Base-by-base conservation (phyloP, 2,888 invertebrate genomes). In the Marasmarcha lunaedactyla region DNA sequence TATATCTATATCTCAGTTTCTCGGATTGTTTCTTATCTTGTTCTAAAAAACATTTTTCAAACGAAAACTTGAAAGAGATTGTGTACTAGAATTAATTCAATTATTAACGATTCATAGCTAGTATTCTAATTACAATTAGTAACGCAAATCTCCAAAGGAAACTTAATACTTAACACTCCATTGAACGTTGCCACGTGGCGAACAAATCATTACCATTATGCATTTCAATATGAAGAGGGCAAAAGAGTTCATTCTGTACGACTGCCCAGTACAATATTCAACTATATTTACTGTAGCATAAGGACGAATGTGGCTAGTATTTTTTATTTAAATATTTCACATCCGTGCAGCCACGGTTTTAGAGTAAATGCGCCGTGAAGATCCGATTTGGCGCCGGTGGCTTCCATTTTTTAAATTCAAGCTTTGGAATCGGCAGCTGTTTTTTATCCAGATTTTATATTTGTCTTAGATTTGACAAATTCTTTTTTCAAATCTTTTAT, bases 361-460 rank as follows among this genome's bases (percentile, higher is more conserved):
- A 42, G 47, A 57, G 48, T 57, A 62, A 71, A 72, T 66, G 59
- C 51, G 47, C 65, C 68, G 59, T 70, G 63, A 71, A 68, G 54
- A 52, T 49, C 54, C 52, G 57, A n/a, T 59, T 49, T 53, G 60
- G 61, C 61, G 63, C 58, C 62, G 52, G n/a, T 11, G 4, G 48
- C 53, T 52, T 48, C 44, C 51, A 46, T 50, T 49, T 54, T 52
- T 50, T 45, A 57, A 54, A 25, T n/a, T n/a, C n/a, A n/a, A n/a
- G n/a, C 20, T 20, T 7, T n/a, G n/a, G n/a, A n/a, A n/a, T n/a
- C n/a, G n/a, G n/a, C n/a, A n/a, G n/a, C n/a, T n/a, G n/a, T n/a
- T n/a, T n/a, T n/a, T n/a, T n/a, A n/a, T n/a, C n/a, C n/a, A n/a
- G n/a, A n/a, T n/a, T n/a, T n/a, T n/a, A n/a, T n/a, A n/a, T n/a